Percentiles rank a stretch among this genome's conserved stretches.
Evolutionary conservation across 1,140 invertebrate species (phyloP).

Genomic region (Geopemphigus sp.): DNA sequence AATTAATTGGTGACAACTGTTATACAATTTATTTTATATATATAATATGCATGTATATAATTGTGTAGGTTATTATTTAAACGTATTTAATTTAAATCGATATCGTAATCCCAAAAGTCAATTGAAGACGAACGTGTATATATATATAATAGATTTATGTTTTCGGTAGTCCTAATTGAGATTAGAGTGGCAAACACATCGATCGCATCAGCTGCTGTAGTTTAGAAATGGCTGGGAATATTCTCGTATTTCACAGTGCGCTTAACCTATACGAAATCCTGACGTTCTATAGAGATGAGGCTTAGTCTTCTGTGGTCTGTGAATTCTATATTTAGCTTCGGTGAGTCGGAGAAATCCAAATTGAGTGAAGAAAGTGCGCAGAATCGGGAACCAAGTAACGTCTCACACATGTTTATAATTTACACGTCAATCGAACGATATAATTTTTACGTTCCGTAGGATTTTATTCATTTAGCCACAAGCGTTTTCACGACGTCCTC

Average conservation of each 20-base stretch:
- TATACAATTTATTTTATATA: no score
- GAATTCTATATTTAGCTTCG: background rate
- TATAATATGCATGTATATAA: no score
- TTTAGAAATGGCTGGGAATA: background rate
- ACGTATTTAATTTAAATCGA: no score
- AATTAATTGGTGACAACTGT: no score
- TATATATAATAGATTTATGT: no score
- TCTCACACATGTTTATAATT: constrained; percentile 3
- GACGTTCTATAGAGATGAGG: background rate
- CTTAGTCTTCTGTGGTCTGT: background rate
- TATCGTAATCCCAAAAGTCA: no score
- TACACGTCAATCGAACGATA: background rate
- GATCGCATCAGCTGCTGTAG: background rate
- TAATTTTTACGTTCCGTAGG: background rate
- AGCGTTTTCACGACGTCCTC: background rate
- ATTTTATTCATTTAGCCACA: background rate
- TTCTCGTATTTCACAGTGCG: constrained; percentile 19
- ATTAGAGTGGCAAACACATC: background rate
- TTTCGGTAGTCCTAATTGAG: no score
- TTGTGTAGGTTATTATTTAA: no score
- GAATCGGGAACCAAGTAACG: background rate
- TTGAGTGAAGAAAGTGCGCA: background rate
- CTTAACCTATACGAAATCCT: background rate
- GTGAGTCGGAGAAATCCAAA: constrained; percentile 8
- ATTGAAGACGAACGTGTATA: no score